Conservation (phyloP, 2,888 invertebrate species). For the Meiosimyza platycephala region DNA sequence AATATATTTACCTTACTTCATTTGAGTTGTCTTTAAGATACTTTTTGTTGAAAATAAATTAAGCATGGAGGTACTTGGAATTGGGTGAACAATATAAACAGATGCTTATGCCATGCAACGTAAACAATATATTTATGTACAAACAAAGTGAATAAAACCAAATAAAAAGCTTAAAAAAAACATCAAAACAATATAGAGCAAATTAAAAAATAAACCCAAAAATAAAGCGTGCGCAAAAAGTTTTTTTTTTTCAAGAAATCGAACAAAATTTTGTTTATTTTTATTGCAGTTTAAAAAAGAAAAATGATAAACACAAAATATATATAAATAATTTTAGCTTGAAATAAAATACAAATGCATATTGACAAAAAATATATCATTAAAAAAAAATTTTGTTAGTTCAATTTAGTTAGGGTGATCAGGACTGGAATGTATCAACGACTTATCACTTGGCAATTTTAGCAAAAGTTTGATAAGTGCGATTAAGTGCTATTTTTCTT, state of each 20-base stretch:
- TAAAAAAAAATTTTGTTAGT: no score
- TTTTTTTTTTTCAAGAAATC: neutral
- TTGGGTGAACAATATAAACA: constrained; percentile 20
- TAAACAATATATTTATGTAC: neutral
- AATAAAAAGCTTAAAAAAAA: neutral
- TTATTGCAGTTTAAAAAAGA: neutral
- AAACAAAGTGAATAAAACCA: neutral
- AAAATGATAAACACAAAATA: constrained; percentile 2
- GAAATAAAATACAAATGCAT: no score
- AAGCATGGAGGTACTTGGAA: no score
- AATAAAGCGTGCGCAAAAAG: constrained; percentile 55
- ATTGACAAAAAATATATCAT: no score
- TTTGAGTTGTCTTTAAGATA: no score
- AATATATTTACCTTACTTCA: no score
- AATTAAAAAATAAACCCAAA: constrained; percentile 41
- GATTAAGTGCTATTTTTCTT: no score
- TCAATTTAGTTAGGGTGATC: no score
- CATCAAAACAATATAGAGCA: constrained; percentile 31
- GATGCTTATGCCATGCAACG: constrained; percentile 18
- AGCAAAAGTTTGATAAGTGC: no score
- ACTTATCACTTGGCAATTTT: no score
- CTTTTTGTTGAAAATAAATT: no score
- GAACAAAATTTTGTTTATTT: constrained; percentile 9
- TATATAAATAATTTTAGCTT: neutral
- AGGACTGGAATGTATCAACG: no score